phyloP scores from a whole-genome alignment of 92 coral and sea anemone species.

The Epizoanthus ramosus region DNA sequence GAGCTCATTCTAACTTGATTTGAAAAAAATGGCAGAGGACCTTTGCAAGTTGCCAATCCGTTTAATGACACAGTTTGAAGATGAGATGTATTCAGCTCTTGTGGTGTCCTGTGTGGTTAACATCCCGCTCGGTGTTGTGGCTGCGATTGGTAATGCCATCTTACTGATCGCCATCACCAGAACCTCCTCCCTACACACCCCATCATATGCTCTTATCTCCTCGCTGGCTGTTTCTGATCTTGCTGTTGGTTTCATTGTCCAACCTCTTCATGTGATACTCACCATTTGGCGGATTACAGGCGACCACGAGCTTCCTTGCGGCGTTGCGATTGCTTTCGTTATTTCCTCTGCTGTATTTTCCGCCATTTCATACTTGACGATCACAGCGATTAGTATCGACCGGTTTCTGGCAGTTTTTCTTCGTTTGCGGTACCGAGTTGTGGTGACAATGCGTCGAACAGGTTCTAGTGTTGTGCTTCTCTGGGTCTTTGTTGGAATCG shows the following conservation, averaged over 20 bases:
- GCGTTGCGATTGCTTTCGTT: neutral
- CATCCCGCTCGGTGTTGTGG: neutral
- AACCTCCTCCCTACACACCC: neutral
- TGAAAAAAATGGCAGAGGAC: neutral
- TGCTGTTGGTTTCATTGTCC: neutral
- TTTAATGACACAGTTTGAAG: neutral
- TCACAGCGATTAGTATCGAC: constrained; percentile 1
- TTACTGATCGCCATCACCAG: constrained; percentile 5
- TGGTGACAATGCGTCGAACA: neutral
- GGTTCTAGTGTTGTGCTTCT: neutral
- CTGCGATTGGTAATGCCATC: neutral
- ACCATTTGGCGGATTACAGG: neutral
- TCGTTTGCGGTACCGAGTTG: constrained; percentile 17
- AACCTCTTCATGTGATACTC: constrained; percentile 4
- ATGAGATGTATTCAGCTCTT: neutral
- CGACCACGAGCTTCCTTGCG: neutral
- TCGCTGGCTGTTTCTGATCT: constrained; percentile 18
- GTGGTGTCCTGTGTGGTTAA: neutral
- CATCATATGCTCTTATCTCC: constrained; percentile 1
- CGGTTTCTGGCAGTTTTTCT: neutral
- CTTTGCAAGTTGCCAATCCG: neutral
- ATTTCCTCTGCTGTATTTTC: neutral
- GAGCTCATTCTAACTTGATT: neutral
- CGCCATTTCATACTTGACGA: neutral
- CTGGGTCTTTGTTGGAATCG: neutral